Base-by-base conservation (phyloP, 2,797 vertebrate genomes). In the Lepilemur ruficaudatus region DNA sequence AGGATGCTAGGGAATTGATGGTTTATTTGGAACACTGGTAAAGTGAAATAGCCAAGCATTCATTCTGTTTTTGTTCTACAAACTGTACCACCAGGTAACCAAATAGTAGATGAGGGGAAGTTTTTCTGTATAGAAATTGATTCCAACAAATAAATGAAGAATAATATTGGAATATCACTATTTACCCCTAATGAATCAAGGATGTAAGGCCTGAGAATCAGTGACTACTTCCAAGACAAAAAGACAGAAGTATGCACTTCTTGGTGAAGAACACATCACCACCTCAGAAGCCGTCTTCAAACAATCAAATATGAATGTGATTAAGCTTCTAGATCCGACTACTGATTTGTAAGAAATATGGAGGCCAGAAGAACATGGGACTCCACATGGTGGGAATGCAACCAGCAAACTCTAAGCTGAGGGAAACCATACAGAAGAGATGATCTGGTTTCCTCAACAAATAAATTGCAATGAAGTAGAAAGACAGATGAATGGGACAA, bases 221-320 rank as follows among this genome's bases (percentile, higher is more conserved):
- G 15, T 55, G 23, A 23, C 61, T 50, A 4, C 14, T 73, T 91
- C 73, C 13, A 67, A 48, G 61, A 75, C 18, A 38, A 48, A 90
- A 22, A 50, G 7, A 57, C 22, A 83, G 61, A 41, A 35, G 18
- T 25, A 30, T 0, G 1, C 0, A 0, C 7, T 25, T 80, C 30
- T 32, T 67, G 52, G 57, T 76, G 61, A 82, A 89, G 35, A 55
- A 65, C 12, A 25, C 28, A 23, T 38, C 23, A 9, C 41, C 23
- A 9, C 28, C 23, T 32, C 59, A 65, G 17, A 83, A 38, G 43
- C 9, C 0, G 2, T 28, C 43, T 63, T 50, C 50, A 30, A 14
- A 72, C 15, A 50, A 10, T 25, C 38, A 61, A 41, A 38, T n/a
- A 10, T 59, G 63, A 75, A 28, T 23, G 50, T 25, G 30, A 83